A percentile compares a stretch with the other conserved stretches of the same genome.
phyloP scores from a whole-genome alignment of 2,888 invertebrate genomes.

The Cephus spinipes region DNA sequence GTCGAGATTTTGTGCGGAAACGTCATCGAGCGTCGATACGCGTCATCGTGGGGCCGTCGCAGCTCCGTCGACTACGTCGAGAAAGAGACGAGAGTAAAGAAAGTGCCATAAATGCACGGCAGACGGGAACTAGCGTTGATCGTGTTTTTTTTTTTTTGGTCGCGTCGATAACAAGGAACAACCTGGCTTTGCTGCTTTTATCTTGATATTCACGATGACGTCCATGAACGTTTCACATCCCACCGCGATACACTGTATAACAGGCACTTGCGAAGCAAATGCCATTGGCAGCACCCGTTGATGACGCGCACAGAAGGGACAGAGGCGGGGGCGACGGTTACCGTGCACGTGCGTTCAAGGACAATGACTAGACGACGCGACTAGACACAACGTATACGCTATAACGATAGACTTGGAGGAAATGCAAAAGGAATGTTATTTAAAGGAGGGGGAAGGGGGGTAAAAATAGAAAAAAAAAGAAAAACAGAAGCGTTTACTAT shows the following conservation, averaged over 20 bases:
- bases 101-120: not conserved
- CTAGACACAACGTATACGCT: not conserved
- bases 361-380: not conserved
- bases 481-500: constrained; percentile 54
- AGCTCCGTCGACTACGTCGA: no score
- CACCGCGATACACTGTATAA: not conserved
- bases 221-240: constrained; percentile 11
- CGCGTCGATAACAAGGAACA: not conserved
- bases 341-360: not conserved
- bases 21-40: not conserved
- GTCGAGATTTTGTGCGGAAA: not conserved
- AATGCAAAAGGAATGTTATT: constrained; percentile 41
- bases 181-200: not conserved
- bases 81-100: not conserved
- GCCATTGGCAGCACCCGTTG: constrained; percentile 21
- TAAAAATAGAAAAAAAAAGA: constrained; percentile 1
- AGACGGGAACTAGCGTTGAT: not conserved
- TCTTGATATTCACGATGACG: constrained; percentile 12
- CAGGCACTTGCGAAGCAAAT: constrained; percentile 42
- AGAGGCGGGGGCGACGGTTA: not conserved
- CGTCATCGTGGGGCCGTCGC: no score
- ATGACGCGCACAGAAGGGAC: not conserved
- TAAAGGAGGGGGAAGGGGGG: constrained; percentile 3
- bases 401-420: constrained; percentile 17
- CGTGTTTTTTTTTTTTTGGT: not conserved